Evolutionary conservation across 2,113 vertebrate species (phyloP), one percentile per base, ranked within the genome.

Genomic region (Petrocephalus zakoni): DNA sequence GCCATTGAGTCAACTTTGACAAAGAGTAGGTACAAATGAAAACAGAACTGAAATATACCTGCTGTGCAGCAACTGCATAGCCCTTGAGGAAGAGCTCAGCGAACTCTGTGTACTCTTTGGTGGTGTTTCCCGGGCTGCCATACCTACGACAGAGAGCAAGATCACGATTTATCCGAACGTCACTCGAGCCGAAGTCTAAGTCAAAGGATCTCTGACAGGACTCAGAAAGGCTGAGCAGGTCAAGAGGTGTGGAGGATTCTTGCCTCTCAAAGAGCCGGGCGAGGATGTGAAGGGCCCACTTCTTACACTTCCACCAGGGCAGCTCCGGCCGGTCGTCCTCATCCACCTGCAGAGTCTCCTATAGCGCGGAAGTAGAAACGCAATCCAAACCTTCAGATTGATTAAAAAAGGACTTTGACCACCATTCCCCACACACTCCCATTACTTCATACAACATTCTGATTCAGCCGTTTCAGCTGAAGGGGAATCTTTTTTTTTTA

Each of bases 251-350:
- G 78, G 42, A 19, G 25, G 52, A 56, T 5, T 13, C 87, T 92
- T 96, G 97, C 98, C 98, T 97, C 94, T 99, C 98, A 93, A 99
- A 99, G 90, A 99, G 96, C 29, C 98, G 95, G 91, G 98, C 98
- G 94, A 99, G 95, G 92, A 99, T 99, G 95, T 99, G 98, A 91
- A 99, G 96, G 61, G 98, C 98, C 98, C 98, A 99, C 91, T 99
- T 99, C 93, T 99, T 99, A 94, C 97, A 99, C 92, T 99, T 99
- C 98, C 98, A 99, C 98, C 98, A 99, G 4, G 98, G 97, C 92
- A 99, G 95, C 91, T 99, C 98, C 29, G 98, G 97, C 89, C 98
- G 95, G 91, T 99, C 98, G 89, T 99, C 98, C 94, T 99, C 98
- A 93, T 99, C 98, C 89, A 99, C 95, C 93, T 99, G 97, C 94